phyloP scores from a whole-genome alignment of 2,888 invertebrate species.

The Drosophila histrio region DNA sequence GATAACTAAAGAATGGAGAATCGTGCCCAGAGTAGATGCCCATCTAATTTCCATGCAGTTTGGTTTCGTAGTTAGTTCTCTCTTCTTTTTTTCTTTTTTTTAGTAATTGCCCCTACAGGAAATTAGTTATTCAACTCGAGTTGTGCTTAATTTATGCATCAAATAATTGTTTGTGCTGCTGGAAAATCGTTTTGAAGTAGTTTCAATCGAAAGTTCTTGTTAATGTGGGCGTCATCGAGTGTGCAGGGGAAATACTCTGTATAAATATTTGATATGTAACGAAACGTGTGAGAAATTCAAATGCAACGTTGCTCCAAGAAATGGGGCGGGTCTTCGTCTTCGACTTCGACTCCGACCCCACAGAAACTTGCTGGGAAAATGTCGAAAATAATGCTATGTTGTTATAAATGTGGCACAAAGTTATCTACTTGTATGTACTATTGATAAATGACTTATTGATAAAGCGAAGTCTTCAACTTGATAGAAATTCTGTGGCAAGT shows the following conservation, averaged over 20 bases:
- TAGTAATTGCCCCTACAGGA: conserved; percentile 72
- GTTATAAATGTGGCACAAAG: conserved; percentile 20
- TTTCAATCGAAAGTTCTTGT: conserved; percentile 55
- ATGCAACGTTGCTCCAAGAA: conserved; percentile 36
- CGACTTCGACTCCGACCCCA: not conserved
- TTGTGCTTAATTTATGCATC: conserved; percentile 66
- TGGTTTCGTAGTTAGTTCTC: conserved; percentile 25
- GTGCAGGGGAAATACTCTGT: not conserved
- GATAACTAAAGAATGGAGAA: not conserved
- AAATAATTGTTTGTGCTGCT: conserved; percentile 70
- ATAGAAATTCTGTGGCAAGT: conserved; percentile 53
- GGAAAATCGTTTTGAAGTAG: conserved; percentile 62
- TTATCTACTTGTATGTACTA: conserved; percentile 19
- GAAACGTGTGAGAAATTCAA: conserved; percentile 71
- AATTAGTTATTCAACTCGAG: conserved; percentile 72
- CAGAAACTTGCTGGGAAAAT: conserved; percentile 48
- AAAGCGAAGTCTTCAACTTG: conserved; percentile 38
- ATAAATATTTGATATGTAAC: conserved; percentile 59
- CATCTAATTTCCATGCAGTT: conserved; percentile 38
- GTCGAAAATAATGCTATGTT: conserved; percentile 26
- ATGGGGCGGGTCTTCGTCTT: conserved; percentile 28
- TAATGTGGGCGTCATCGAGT: conserved; percentile 70
- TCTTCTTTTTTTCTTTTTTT: conserved; percentile 33
- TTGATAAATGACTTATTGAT: conserved; percentile 73
- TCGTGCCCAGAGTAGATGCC: conserved; percentile 14